Conservation (phyloP, 2,113 vertebrate species). For the Dendrocopos noguchii region DNA sequence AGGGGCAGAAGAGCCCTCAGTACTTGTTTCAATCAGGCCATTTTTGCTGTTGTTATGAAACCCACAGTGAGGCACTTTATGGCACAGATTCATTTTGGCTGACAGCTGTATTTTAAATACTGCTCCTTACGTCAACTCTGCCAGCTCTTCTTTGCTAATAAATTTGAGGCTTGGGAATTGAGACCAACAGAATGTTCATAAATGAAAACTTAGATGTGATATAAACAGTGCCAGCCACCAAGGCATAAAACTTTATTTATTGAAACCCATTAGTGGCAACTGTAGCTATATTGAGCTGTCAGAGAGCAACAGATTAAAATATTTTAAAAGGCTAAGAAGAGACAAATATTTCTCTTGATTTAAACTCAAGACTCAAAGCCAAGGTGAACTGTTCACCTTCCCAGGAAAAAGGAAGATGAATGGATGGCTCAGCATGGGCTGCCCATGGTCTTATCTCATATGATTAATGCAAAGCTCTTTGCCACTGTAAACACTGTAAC, state of each 20-base stretch:
- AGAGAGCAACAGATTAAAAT: not conserved
- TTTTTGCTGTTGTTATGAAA: not conserved
- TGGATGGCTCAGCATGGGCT: rapidly evolving
- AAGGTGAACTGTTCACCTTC: not conserved
- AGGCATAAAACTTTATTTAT: not conserved
- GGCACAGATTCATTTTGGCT: not conserved
- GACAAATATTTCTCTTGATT: not conserved
- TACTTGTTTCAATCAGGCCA: not conserved
- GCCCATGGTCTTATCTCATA: not conserved
- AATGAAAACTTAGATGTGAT: not conserved
- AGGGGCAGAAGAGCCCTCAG: not conserved
- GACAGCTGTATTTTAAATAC: not conserved
- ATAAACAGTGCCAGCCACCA: not conserved
- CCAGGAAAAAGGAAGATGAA: not conserved
- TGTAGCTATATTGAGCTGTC: not conserved
- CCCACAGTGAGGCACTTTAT: not conserved
- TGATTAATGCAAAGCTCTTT: not conserved
- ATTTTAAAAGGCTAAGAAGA: not conserved
- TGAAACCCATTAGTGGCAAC: not conserved
- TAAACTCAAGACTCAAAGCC: not conserved
- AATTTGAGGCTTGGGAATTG: not conserved
- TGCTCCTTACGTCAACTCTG: not conserved
- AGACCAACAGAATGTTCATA: not conserved
- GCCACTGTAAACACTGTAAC: rapidly evolving
- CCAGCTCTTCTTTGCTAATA: not conserved